Percentiles rank a stretch among this genome's conserved stretches.
Conservation (phyloP, 2,888 invertebrate species). For the Drosophila koepferae region DNA sequence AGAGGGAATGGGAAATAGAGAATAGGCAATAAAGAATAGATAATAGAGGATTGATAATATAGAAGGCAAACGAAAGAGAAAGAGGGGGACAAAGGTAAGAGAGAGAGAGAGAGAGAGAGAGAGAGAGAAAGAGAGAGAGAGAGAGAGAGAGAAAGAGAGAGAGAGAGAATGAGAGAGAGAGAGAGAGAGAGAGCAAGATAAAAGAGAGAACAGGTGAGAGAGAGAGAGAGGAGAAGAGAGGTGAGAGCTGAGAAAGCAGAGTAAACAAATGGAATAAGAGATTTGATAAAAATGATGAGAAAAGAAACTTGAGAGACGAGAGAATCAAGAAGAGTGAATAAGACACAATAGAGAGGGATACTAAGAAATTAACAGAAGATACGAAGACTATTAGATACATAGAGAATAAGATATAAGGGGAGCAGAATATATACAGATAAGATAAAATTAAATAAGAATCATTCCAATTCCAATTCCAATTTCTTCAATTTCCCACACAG, state of each 20-base stretch:
- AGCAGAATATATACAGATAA: neutral
- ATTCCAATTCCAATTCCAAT: neutral
- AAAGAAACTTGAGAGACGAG: neutral
- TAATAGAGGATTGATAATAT: neutral
- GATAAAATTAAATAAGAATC: too few relatives aligned
- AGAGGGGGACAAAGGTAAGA: neutral
- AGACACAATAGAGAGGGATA: too few relatives aligned
- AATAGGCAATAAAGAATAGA: neutral
- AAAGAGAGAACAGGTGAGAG: neutral
- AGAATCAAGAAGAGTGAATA: too few relatives aligned
- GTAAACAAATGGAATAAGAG: neutral
- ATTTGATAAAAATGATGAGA: neutral
- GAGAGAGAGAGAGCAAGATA: neutral
- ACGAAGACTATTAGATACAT: too few relatives aligned
- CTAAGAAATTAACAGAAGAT: too few relatives aligned
- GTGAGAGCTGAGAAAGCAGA: neutral
- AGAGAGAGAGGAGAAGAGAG: neutral
- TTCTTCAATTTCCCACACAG: constrained; percentile 77
- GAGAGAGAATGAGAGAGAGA: neutral
- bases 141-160: neutral
- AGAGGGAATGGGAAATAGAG: neutral
- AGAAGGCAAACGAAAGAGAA: neutral
- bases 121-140: neutral
- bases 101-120: neutral
- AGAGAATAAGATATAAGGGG: neutral